Evolutionary conservation across 2,113 vertebrate species (phyloP), one percentile per base, ranked within the genome.

Genomic region (Hippolais icterina): DNA sequence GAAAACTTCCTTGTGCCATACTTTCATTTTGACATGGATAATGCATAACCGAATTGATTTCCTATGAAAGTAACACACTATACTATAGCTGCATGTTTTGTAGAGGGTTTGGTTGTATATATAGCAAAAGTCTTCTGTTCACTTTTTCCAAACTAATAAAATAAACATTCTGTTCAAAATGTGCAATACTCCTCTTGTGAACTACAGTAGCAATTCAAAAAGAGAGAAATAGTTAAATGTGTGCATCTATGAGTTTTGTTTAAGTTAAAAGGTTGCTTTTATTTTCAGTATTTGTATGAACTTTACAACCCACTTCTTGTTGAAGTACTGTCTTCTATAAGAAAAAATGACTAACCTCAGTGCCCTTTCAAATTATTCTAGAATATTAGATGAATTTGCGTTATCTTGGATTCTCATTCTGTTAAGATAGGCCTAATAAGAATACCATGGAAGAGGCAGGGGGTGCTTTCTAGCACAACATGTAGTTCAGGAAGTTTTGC

Each of bases 151-250:
- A 59, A 5, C 10, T 39, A 63, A 46, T 75, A 12, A 80, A 80
- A 33, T 29, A 46, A 74, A 29, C 5, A 2, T 49, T 44, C 37
- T 44, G 8, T 83, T 90, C n/a, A 33, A 72, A 79, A 52, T 4
- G 2, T 33, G 10, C 6, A 11, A 1, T 88, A 6, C 2, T 88
- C 11, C 9, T 6, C 35, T 85, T 50, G 25, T 0, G 1, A 85
- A 18, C 11, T 64, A 11, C 15, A 47, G 16, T 3, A 47, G 31
- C 12, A 44, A 27, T 60, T 82, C 6, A 66, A 14, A 64, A 76
- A 33, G 14, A 46, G 21, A 11, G 18, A 53, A 64, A 19, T 23
- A 63, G 33, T 44, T 53, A 49, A 77, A 35, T 33, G 23, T 41
- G 31, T 33, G 13, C 21, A 17, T 61, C 23, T 19, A 0, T 27